Conservation (phyloP, 2,888 invertebrate species). For the Urechis unicinctus region DNA sequence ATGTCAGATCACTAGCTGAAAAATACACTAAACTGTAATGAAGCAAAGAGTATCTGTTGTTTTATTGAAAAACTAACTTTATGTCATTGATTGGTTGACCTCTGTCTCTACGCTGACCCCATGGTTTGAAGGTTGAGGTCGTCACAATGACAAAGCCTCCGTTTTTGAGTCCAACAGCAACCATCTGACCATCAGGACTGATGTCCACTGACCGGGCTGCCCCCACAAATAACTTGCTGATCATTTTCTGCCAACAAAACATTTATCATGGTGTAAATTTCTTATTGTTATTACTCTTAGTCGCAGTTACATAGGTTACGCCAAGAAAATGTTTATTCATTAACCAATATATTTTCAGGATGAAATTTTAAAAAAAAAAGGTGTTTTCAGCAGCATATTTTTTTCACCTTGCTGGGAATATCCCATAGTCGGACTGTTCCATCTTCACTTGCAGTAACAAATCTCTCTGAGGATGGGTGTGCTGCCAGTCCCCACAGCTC, state of each 20-base stretch:
- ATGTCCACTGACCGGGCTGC: conserved; percentile 35
- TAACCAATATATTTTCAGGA: too few species aligned
- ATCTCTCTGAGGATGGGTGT: conserved; percentile 37
- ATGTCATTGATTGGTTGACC: conserved; percentile 43
- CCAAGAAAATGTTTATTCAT: too few species aligned
- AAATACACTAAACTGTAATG: too few species aligned
- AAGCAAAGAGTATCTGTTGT: background rate
- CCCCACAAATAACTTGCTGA: conserved; percentile 37
- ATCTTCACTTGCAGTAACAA: conserved; percentile 48
- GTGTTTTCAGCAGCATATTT: background rate
- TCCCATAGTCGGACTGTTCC: conserved; percentile 47
- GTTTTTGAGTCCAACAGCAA: conserved; percentile 47
- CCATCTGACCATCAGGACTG: conserved; percentile 43
- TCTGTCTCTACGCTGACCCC: conserved; percentile 43
- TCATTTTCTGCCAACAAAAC: conserved; percentile 28
- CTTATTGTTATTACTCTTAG: too few species aligned
- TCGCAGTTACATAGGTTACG: too few species aligned
- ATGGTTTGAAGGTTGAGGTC: conserved; percentile 35
- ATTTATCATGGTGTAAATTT: background rate
- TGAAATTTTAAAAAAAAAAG: background rate
- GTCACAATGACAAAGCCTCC: conserved; percentile 45
- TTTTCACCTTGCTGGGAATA: conserved; percentile 35
- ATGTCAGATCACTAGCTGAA: too few species aligned
- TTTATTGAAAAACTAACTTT: conserved; percentile 34
- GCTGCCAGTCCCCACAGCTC: conserved; percentile 49